phyloP scores from a whole-genome alignment of 1,140 invertebrate species.

The Megalopta genalis region DNA sequence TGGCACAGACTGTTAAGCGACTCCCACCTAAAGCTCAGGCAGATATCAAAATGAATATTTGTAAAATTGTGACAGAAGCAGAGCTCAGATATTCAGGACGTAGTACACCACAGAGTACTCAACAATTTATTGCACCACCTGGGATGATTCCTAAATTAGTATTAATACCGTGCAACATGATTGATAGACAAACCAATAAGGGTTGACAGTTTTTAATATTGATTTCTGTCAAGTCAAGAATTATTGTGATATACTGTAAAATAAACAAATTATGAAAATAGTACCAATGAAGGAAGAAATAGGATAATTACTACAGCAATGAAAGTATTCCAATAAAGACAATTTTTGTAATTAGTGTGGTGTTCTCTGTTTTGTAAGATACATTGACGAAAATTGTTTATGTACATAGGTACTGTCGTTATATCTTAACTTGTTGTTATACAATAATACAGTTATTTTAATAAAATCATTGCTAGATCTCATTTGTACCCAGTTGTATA shows the following conservation, averaged over 20 bases:
- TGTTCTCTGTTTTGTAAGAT: constrained; percentile 9
- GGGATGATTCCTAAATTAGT: constrained; percentile 55
- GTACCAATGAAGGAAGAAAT: not conserved
- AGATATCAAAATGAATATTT: constrained; percentile 76
- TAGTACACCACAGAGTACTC: constrained; percentile 37
- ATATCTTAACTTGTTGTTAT: constrained; percentile 26
- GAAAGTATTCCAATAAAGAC: not conserved
- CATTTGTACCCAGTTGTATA: not conserved
- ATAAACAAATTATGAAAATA: not conserved
- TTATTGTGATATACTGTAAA: constrained; percentile 4
- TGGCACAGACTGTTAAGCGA: constrained; percentile 74
- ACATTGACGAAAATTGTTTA: not conserved
- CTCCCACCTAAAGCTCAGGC: constrained; percentile 73
- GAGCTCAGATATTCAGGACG: constrained; percentile 65
- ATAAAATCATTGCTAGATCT: not conserved
- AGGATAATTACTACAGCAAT: not conserved
- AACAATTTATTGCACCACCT: constrained; percentile 52
- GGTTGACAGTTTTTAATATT: constrained; percentile 25
- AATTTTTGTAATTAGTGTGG: constrained; percentile 15
- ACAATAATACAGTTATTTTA: constrained; percentile 37
- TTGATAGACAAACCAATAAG: constrained; percentile 49
- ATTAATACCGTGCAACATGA: constrained; percentile 57
- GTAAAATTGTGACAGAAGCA: constrained; percentile 75
- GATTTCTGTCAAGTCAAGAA: not conserved
- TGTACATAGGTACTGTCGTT: constrained; percentile 16